phyloP scores from a whole-genome alignment of 2,113 vertebrate species.

The Pterophyllum scalare region DNA sequence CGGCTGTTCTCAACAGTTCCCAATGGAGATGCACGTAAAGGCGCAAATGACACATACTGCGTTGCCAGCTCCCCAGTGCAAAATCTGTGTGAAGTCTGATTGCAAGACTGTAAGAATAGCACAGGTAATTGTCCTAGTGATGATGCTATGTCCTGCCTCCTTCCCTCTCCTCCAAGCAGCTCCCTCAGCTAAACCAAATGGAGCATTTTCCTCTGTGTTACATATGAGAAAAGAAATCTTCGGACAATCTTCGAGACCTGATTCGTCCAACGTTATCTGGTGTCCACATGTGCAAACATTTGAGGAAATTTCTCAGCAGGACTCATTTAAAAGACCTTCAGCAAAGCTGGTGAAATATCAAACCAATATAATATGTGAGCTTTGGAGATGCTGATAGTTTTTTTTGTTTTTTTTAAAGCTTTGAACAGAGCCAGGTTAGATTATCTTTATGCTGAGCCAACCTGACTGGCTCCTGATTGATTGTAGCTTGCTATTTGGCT shows the following conservation, averaged over 20 bases:
- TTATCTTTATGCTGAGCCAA: not conserved
- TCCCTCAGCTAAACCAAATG: not conserved
- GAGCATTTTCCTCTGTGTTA: not conserved
- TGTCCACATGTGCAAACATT: too few species aligned
- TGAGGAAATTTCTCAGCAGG: not conserved
- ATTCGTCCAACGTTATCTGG: not conserved
- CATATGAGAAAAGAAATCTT: not conserved
- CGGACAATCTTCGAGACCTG: not conserved
- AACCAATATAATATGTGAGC: not conserved
- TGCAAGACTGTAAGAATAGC: too few species aligned
- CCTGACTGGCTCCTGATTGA: not conserved
- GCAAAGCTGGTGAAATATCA: not conserved
- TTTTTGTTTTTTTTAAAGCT: not conserved
- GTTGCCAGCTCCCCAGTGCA: not conserved
- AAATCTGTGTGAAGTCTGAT: not conserved
- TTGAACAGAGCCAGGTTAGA: not conserved
- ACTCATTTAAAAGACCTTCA: not conserved
- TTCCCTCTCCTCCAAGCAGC: not conserved
- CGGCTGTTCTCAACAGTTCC: not conserved
- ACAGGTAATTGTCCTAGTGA: too few species aligned
- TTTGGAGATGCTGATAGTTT: not conserved
- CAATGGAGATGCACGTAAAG: not conserved
- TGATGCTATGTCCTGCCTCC: not conserved
- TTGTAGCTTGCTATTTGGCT: not conserved
- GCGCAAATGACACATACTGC: not conserved